These are phyloP conservation scores for Halictus ligatus DNA, from an alignment of 2,888 invertebrate genomes.

Conservation along the genomic window DNA sequence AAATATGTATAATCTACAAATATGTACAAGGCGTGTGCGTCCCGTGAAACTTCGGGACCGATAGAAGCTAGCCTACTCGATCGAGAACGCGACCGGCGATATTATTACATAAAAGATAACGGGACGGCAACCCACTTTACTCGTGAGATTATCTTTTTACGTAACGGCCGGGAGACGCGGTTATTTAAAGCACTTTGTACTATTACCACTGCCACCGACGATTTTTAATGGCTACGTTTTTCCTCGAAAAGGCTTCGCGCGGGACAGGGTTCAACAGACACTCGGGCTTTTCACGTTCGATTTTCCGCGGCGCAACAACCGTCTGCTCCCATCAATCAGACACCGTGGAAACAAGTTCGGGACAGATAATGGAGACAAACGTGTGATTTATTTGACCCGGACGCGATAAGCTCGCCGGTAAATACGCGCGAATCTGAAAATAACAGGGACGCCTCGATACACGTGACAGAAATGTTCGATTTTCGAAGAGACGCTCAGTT, in stretches of 20 bases:
- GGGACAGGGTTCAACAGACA: neutral
- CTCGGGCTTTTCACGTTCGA: neutral
- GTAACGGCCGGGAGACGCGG: constrained; percentile 53
- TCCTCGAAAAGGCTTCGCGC: neutral
- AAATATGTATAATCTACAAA: constrained; percentile 27
- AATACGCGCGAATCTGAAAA: constrained; percentile 7
- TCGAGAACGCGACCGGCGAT: constrained; percentile 24
- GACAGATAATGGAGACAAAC: constrained; percentile 33
- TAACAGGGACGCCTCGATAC: neutral
- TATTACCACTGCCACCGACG: constrained; percentile 23
- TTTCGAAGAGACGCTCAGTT: neutral
- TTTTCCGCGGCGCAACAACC: neutral
- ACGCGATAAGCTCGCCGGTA: constrained; percentile 13
- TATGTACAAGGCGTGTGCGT: constrained; percentile 6
- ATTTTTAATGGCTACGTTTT: neutral
- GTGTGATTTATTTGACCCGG: constrained; percentile 13
- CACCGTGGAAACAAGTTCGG: neutral
- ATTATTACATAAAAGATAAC: constrained; percentile 68
- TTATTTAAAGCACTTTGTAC: constrained; percentile 64
- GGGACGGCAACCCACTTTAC: constrained; percentile 51
- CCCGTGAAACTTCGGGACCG: neutral
- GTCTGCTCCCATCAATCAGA: neutral
- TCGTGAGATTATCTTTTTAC: constrained; percentile 66
- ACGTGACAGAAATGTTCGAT: neutral
- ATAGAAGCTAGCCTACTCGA: constrained; percentile 30